Conservation (phyloP, 2,888 invertebrate species). For the Meloe dianella region DNA sequence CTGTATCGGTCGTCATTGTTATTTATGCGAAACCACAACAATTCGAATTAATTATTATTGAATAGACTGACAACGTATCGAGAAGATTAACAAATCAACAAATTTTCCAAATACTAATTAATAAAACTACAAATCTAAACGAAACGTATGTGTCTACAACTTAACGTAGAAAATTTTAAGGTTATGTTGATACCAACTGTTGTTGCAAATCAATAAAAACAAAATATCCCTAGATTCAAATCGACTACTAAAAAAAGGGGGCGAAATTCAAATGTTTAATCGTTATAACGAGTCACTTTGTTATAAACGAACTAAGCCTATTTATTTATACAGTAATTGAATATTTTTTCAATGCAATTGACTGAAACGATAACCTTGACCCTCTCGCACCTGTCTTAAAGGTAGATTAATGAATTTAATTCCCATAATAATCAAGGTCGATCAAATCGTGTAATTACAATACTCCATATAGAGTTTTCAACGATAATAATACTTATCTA, state of each 20-base stretch:
- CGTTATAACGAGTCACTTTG: neutral
- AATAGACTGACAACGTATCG: neutral
- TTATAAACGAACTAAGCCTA: neutral
- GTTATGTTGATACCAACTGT: slow-evolving; percentile 13
- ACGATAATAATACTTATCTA: neutral
- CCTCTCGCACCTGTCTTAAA: neutral
- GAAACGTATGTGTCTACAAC: neutral
- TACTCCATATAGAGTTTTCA: neutral
- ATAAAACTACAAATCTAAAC: neutral
- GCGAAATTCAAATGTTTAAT: neutral
- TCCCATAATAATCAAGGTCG: neutral
- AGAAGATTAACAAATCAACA: neutral
- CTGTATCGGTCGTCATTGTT: slow-evolving; percentile 36
- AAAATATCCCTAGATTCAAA: neutral
- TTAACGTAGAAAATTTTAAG: neutral
- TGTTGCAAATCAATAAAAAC: neutral
- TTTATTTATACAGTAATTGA: neutral
- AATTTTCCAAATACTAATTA: too few species aligned
- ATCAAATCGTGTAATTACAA: neutral
- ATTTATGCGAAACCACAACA: neutral
- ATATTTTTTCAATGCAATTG: neutral
- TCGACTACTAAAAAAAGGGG: neutral
- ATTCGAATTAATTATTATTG: neutral
- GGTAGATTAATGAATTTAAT: neutral
- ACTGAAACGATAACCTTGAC: neutral